Base-by-base conservation (phyloP, 2,888 invertebrate species). In the Epistrophe grossulariae region DNA sequence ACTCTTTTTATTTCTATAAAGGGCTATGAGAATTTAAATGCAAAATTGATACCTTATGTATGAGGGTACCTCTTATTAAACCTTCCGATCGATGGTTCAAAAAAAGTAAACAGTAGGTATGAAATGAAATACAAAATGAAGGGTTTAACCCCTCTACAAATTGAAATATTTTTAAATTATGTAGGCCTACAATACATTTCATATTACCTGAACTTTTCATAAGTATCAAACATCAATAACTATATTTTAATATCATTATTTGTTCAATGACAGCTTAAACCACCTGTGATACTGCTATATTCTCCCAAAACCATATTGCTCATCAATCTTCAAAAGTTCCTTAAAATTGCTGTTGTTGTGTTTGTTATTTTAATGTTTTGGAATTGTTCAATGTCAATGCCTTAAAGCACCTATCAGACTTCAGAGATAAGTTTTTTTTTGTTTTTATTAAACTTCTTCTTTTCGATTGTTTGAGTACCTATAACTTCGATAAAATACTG, bases 181-280 rank as follows among this genome's bases (percentile, higher is more conserved):
- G 7, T 35, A 35, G 9, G 35, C 35, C 35, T 9, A 35, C 9
- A 35, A 35, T 35, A 35, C 9, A 9, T 35, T 9, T 35, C 2
- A 35, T 35, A 35, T 35, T 8, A 35, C 35, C 43, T 45, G 8
- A 45, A 48, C 17, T 17, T 48, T 48, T 48, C 48, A 28, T 31
- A 31, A 7, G 4, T 11, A 7, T 68, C 19, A 68, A 68, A 24
- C 50, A 50, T 68, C 68, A 38, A 38, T 68, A 38, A 68, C 38
- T 38, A 3, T 31, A 55, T 19, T 38, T 68, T 28, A 68, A 68
- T 68, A 50, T 15, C 4, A 17, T 66, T 50, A 68, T 68, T 35
- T 19, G 19, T 15, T 68, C 19, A 50, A 38, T 50, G 17, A 15
- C 48, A 68, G 19, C 13, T 50, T 2, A 13, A 35, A 19, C 17